Conservation (phyloP, 2,888 invertebrate species). For the Phania funesta region DNA sequence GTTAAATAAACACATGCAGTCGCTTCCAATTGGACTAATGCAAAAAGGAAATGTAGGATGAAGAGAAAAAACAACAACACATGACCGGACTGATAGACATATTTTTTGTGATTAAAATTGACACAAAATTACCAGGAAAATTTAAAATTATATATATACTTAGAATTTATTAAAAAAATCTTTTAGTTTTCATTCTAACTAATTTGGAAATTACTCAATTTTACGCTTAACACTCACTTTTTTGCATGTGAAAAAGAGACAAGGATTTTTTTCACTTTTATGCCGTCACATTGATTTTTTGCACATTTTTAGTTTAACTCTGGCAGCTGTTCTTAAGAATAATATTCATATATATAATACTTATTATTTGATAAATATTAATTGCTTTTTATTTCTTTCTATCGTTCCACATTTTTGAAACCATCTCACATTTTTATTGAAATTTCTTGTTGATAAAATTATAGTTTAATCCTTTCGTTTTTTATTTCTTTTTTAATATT, state of each 20-base stretch:
- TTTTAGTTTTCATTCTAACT: not conserved
- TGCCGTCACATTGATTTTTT: slow-evolving; percentile 52
- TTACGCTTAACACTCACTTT: slow-evolving; percentile 5
- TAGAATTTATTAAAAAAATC: not conserved
- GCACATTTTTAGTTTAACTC: slow-evolving; percentile 31
- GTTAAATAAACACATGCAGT: not conserved
- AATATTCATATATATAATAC: not conserved
- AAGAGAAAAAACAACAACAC: not conserved
- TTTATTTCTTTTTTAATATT: too few species aligned
- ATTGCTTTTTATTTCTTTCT: not conserved
- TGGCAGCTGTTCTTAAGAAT: slow-evolving; percentile 29
- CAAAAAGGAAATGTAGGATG: slow-evolving; percentile 2
- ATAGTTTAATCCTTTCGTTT: too few species aligned
- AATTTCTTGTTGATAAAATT: too few species aligned
- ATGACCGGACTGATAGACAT: too few species aligned
- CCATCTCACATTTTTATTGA: too few species aligned
- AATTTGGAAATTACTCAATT: not conserved
- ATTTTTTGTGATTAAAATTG: slow-evolving; percentile 19
- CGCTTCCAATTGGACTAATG: slow-evolving; percentile 37
- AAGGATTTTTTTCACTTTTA: slow-evolving; percentile 34
- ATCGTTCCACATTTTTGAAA: not conserved
- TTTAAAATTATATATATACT: not conserved
- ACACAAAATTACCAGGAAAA: not conserved
- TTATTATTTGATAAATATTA: not conserved
- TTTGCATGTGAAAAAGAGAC: slow-evolving; percentile 28